Evolutionary conservation across 2,888 invertebrate species (phyloP).

Genomic region (Tenthredo distinguenda): DNA sequence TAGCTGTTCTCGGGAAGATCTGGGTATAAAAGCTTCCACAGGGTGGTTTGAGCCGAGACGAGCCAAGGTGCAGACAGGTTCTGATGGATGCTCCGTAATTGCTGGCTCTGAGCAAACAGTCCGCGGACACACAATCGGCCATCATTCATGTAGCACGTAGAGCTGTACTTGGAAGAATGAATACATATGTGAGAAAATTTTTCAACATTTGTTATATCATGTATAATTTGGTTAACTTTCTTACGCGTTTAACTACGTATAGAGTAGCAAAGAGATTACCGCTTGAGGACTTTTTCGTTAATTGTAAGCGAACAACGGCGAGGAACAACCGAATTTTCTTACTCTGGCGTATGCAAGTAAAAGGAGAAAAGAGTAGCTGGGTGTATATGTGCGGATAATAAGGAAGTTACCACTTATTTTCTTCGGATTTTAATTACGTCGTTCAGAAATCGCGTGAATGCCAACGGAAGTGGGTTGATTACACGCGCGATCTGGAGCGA

Average conservation of each 20-base stretch:
- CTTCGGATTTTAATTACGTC: constrained; percentile 61
- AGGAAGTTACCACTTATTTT: constrained; percentile 50
- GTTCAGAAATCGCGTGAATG: constrained; percentile 67
- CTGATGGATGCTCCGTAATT: constrained; percentile 64
- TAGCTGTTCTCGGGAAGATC: background rate
- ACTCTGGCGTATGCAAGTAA: background rate
- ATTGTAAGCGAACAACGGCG: constrained; percentile 26
- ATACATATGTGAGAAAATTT: background rate
- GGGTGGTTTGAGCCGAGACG: constrained; percentile 7
- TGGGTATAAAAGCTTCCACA: background rate
- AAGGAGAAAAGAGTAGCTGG: background rate
- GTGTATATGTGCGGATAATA: background rate
- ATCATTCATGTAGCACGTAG: constrained; percentile 22
- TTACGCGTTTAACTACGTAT: background rate
- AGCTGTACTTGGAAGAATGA: background rate
- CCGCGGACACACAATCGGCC: constrained; percentile 49
- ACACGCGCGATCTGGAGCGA: constrained; percentile 54
- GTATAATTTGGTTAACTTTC: background rate
- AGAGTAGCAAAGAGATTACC: background rate
- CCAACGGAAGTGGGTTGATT: constrained; percentile 68
- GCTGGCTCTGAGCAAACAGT: constrained; percentile 61
- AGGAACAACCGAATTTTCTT: constrained; percentile 58
- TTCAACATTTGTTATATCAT: background rate
- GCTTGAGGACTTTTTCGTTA: constrained; percentile 47
- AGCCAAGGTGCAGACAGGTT: constrained; percentile 60